Evolutionary conservation across 2,797 vertebrate species (phyloP), one percentile per base, ranked within the genome.

Genomic region (Nothura maculosa): DNA sequence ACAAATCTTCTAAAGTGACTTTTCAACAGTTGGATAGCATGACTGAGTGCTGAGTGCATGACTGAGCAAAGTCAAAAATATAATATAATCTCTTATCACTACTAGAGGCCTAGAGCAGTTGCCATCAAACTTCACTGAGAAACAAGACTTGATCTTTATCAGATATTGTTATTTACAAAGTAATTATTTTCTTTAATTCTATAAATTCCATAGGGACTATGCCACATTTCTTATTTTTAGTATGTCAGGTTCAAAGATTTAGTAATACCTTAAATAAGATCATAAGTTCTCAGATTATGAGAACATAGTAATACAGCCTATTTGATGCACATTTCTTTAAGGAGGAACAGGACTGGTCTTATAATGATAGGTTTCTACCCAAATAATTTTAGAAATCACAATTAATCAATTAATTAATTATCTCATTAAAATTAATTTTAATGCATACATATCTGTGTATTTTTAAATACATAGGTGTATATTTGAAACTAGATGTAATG

Each of bases 351-450:
- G 24, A 36, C 17, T 34, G 6, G 52, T 36, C 6, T 88, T 88
- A 10, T 42, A 63, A 16, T 70, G 30, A 70, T 74, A 13, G 3
- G 64, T 74, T 85, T 92, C n/a, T 77, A 38, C 4, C 11, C 4
- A 34, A 2, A 17, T 64, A 45, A 52, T 32, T 91, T 85, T 42
- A 58, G 30, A 89, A 73, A 64, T 30, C 11, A 1, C 55, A 30
- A 61, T 58, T 48, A 2, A 36, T 36, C 50, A 50, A 81, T 69
- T 72, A 43, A 48, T 38, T 82, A 81, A 38, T 36, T 82, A 78
- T n/a, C 74, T 55, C 28, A 77, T n/a, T n/a, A n/a, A n/a, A n/a
- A n/a, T 88, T 80, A 76, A 34, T 67, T 92, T 81, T 81, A 79
- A 11, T 78, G 9, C 28, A 30, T 50, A n/a, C 17, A 52, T 9